These are phyloP conservation scores for Pantherophis alleghaniensis DNA, from an alignment of 2,797 vertebrate genomes.

Conservation along the genomic window DNA sequence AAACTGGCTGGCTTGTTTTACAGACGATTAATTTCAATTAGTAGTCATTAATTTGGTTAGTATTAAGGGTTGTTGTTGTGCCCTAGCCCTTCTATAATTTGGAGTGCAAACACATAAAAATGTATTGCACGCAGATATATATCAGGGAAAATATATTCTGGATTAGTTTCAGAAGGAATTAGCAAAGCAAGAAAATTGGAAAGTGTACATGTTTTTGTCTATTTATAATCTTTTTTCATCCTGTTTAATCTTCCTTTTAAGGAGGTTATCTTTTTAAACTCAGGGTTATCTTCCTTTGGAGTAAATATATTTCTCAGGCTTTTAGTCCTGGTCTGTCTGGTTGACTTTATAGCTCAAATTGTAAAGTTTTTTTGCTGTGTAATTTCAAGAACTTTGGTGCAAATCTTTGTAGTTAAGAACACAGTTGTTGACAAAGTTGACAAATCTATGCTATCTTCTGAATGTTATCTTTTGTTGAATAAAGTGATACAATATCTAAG, in stretches of 20 bases:
- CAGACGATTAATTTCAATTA: neutral
- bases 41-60: neutral
- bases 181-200: neutral
- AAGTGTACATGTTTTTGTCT: neutral
- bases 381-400: neutral
- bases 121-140: neutral
- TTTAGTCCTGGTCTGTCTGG: neutral
- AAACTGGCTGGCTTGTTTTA: neutral
- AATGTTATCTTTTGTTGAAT: neutral
- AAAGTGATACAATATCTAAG: neutral
- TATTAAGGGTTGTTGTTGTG: neutral
- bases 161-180: neutral
- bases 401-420: neutral
- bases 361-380: conserved; percentile 7
- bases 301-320: neutral
- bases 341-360: conserved; percentile 17
- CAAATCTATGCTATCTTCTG: conserved; percentile 3
- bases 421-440: neutral
- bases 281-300: neutral
- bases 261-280: neutral
- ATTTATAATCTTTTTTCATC: neutral
- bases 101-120: neutral
- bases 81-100: neutral
- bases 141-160: neutral
- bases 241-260: neutral